Conservation (phyloP, 2,888 invertebrate species). For the Rhimphoctona megacephalus region DNA sequence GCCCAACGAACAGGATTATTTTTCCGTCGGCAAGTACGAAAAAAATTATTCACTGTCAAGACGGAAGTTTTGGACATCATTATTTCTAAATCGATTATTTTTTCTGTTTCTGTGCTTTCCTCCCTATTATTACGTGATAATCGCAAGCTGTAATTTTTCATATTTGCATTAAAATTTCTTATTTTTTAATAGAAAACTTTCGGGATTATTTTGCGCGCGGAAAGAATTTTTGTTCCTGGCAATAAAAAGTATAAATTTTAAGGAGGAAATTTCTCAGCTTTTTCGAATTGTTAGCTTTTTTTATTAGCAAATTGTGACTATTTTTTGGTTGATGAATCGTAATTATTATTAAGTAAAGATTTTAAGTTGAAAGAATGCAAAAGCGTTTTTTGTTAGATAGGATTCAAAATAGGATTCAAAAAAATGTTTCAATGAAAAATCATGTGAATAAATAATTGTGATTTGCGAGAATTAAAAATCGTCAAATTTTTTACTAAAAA, state of each 20-base stretch:
- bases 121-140: background rate
- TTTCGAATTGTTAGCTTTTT: background rate
- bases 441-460: background rate
- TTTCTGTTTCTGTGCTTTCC: background rate
- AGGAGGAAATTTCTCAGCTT: background rate
- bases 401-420: background rate
- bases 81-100: background rate
- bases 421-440: background rate
- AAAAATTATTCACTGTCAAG: slow-evolving; percentile 19
- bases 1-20: background rate
- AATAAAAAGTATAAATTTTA: background rate
- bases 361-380: background rate
- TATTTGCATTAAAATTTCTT: background rate
- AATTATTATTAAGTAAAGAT: background rate
- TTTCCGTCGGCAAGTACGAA: slow-evolving; percentile 24
- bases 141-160: background rate
- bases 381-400: background rate
- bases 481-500: background rate
- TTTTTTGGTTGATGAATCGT: background rate
- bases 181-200: background rate
- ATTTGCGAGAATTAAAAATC: background rate
- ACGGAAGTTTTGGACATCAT: slow-evolving; percentile 14
- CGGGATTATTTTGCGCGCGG: background rate
- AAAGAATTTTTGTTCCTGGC: background rate
- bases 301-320: background rate